phyloP scores from a whole-genome alignment of 2,888 invertebrate genomes.

The Cotesia congregata region DNA sequence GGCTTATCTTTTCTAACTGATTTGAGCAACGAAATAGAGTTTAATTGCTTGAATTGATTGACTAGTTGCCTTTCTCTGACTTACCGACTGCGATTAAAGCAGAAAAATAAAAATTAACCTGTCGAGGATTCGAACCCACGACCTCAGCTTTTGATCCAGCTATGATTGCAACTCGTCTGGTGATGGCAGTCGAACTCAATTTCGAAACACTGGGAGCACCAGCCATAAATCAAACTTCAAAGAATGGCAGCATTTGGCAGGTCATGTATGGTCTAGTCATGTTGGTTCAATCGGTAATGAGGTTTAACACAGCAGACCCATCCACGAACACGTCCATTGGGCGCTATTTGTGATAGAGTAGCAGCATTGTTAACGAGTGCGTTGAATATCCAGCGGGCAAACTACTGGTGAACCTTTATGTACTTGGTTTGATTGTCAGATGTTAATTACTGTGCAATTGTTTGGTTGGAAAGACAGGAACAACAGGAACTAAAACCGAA shows the following conservation, averaged over 20 bases:
- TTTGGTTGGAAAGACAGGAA: no score
- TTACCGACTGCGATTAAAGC: no score
- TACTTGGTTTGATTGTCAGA: not conserved
- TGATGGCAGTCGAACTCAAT: no score
- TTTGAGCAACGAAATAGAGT: no score
- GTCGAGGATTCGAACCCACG: no score
- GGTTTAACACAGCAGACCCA: slow-evolving; percentile 26
- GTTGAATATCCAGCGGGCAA: not conserved
- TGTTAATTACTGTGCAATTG: not conserved
- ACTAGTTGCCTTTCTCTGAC: no score
- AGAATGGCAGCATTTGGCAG: not conserved
- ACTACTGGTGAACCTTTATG: not conserved
- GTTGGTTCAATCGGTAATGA: slow-evolving; percentile 30
- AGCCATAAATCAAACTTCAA: not conserved
- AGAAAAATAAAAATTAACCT: no score
- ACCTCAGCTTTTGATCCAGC: no score
- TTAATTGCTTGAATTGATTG: no score
- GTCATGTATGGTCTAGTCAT: slow-evolving; percentile 3
- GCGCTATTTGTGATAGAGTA: not conserved
- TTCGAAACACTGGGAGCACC: not conserved
- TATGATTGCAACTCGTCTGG: no score
- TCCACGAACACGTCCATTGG: slow-evolving; percentile 9
- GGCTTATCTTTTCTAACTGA: no score
- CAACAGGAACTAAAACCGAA: no score
- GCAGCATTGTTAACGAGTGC: not conserved